Conservation (phyloP, 2,888 invertebrate genomes). For the Oxystoma pomonae region DNA sequence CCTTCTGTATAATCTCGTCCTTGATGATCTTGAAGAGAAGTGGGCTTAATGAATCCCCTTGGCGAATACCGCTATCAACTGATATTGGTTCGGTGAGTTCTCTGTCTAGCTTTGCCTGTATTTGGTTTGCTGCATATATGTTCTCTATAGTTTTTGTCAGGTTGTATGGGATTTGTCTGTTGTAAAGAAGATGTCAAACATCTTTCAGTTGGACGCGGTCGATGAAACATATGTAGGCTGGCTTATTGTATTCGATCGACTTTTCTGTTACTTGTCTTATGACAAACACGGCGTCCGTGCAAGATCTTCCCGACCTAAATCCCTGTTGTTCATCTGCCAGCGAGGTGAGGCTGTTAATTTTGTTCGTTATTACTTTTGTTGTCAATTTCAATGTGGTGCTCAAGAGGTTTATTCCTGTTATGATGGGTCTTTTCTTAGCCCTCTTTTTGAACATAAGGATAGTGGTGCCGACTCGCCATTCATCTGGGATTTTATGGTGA, state of each 20-base stretch:
- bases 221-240: neutral
- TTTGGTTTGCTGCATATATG: no score
- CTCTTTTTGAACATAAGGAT: neutral
- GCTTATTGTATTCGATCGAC: neutral
- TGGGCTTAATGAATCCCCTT: no score
- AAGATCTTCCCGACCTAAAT: no score
- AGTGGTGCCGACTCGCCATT: neutral
- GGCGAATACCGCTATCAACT: no score
- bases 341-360: no score
- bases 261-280: constrained; percentile 1
- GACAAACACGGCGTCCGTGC: no score
- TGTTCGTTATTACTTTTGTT: neutral
- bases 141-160: neutral
- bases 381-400: no score
- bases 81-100: no score
- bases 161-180: neutral
- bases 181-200: neutral
- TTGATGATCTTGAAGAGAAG: no score
- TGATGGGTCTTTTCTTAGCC: neutral
- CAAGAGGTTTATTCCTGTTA: neutral
- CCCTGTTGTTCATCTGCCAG: no score
- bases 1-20: no score
- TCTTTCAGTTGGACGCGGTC: neutral
- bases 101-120: no score
- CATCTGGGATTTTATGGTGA: neutral